Evolutionary conservation across 2,797 vertebrate genomes (phyloP).

Genomic region (Caiman crocodilus): DNA sequence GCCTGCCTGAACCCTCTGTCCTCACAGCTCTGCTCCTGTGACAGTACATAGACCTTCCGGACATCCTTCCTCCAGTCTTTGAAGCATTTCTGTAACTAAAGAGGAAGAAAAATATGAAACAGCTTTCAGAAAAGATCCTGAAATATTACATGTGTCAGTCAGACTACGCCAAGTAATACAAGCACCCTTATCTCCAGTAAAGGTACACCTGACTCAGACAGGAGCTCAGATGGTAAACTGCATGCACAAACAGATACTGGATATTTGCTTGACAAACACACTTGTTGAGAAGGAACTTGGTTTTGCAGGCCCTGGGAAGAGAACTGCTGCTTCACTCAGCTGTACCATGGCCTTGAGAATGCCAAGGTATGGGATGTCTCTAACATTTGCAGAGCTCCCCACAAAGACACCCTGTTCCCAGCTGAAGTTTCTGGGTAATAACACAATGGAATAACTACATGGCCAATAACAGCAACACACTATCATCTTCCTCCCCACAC

Average conservation of each 20-base stretch:
- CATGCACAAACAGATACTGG: rapidly evolving
- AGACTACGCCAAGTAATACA: neutral
- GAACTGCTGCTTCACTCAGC: neutral
- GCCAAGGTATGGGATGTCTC: neutral
- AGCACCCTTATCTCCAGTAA: neutral
- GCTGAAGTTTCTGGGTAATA: neutral
- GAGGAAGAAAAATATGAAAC: neutral
- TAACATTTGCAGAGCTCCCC: neutral
- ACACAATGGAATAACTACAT: neutral
- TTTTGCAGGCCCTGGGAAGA: neutral
- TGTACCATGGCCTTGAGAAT: neutral
- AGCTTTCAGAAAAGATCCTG: neutral
- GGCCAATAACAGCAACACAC: neutral
- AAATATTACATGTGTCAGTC: neutral
- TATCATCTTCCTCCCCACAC: neutral
- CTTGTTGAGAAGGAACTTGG: slow-evolving; percentile 10
- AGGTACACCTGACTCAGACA: slow-evolving; percentile 31
- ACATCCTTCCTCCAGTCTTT: neutral
- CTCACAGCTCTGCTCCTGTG: neutral
- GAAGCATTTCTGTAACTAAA: slow-evolving; percentile 67
- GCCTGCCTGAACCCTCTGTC: slow-evolving; percentile 34
- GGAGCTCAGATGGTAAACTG: slow-evolving; percentile 25
- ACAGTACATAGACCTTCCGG: neutral
- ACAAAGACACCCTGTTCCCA: neutral
- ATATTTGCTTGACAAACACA: slow-evolving; percentile 60